Percentiles rank a stretch among this genome's conserved stretches.
phyloP scores from a whole-genome alignment of 2,888 invertebrate species.

The Ommatoiulus sabulosus region DNA sequence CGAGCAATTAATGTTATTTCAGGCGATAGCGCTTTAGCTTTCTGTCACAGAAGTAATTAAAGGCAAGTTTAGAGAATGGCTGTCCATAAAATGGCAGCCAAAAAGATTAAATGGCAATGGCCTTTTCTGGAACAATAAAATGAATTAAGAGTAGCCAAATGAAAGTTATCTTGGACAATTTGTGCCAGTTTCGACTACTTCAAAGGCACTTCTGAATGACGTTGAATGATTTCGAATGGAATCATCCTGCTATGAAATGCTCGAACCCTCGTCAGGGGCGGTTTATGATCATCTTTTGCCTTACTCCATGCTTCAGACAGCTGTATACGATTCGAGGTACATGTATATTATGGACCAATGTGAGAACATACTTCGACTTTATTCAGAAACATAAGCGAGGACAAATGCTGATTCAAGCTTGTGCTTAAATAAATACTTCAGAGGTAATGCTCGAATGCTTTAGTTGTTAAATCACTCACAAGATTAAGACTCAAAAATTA shows the following conservation, averaged over 20 bases:
- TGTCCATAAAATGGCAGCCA: neutral
- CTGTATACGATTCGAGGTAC: no score
- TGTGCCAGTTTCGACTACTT: neutral
- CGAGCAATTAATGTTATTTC: neutral
- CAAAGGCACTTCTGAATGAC: neutral
- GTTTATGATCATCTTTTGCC: neutral
- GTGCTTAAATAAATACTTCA: no score
- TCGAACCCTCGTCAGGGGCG: neutral
- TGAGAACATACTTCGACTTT: no score
- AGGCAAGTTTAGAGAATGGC: neutral
- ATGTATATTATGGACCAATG: no score
- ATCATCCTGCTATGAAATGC: neutral
- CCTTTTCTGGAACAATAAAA: slow-evolving; percentile 25
- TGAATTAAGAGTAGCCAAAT: neutral
- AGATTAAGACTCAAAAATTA: no score
- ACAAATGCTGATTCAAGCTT: no score
- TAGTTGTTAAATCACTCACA: no score
- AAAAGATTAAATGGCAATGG: neutral
- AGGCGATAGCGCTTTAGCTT: neutral
- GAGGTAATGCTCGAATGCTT: no score
- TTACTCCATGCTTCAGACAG: neutral
- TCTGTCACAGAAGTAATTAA: slow-evolving; percentile 18
- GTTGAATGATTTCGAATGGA: neutral
- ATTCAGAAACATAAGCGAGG: no score
- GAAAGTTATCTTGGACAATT: neutral